Percentiles rank a stretch among this genome's conserved stretches.
phyloP scores from a whole-genome alignment of 2,797 vertebrate genomes.

The Eidolon dupreanum region DNA sequence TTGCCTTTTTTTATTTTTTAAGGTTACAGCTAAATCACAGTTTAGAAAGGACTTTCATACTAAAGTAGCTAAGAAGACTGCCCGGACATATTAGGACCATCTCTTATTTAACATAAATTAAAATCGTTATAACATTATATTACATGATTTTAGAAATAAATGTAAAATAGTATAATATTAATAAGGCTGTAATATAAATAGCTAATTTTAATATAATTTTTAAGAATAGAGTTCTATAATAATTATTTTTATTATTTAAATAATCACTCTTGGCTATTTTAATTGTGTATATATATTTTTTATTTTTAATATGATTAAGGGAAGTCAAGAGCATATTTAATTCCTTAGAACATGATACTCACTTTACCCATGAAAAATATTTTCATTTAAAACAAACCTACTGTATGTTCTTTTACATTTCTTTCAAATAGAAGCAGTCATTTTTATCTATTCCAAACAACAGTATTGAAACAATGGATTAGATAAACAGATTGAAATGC shows the following conservation, averaged over 20 bases:
- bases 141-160: conserved; percentile 18
- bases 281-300: conserved; percentile 7
- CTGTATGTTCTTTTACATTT: neutral
- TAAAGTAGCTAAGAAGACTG: neutral
- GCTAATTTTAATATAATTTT: neutral
- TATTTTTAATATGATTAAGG: conserved; percentile 10
- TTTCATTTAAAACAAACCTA: neutral
- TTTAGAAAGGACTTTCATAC: neutral
- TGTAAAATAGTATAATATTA: neutral
- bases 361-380: conserved; percentile 7
- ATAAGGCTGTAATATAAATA: neutral
- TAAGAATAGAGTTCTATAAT: neutral
- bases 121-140: neutral
- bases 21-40: neutral
- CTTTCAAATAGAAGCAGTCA: neutral
- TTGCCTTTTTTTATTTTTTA: neutral
- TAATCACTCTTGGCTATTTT: neutral
- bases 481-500: neutral
- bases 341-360: neutral
- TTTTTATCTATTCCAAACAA: conserved; percentile 32
- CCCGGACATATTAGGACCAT: neutral
- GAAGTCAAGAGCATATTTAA: neutral
- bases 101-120: neutral
- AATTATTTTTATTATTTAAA: neutral
- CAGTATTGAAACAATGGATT: neutral